Conservation (phyloP, 2,888 invertebrate genomes). For the Nomada fabriciana region DNA sequence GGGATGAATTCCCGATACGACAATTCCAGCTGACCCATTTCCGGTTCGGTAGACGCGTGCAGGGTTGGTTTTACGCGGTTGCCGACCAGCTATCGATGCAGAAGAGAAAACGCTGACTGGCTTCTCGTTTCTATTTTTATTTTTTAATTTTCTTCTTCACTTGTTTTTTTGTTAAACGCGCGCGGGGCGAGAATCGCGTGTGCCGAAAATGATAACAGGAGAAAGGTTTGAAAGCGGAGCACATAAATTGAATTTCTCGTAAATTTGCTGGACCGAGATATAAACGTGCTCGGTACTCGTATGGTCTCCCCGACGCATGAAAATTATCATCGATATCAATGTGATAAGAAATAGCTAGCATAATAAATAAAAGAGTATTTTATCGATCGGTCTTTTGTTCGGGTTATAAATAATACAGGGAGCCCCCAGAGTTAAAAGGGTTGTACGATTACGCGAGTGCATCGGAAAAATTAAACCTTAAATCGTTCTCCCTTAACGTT, state of each 20-base stretch:
- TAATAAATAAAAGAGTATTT: neutral
- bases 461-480: neutral
- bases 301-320: neutral
- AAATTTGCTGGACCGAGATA: neutral
- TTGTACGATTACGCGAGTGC: neutral
- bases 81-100: no score
- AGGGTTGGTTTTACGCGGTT: slow-evolving; percentile 17
- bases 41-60: slow-evolving; percentile 53
- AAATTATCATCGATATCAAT: neutral
- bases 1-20: slow-evolving; percentile 40
- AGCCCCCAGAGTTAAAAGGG: neutral
- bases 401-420: slow-evolving; percentile 33
- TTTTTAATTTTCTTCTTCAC: neutral
- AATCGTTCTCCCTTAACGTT: slow-evolving; percentile 16
- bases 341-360: slow-evolving; percentile 13
- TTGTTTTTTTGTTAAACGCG: no score
- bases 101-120: no score
- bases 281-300: neutral
- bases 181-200: neutral
- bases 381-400: slow-evolving; percentile 29
- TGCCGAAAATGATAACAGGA: neutral
- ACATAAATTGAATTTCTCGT: no score
- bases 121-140: no score
- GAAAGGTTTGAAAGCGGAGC: no score
- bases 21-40: slow-evolving; percentile 63